phyloP scores from a whole-genome alignment of 2,797 vertebrate genomes.

The Xenentodon cancila region DNA sequence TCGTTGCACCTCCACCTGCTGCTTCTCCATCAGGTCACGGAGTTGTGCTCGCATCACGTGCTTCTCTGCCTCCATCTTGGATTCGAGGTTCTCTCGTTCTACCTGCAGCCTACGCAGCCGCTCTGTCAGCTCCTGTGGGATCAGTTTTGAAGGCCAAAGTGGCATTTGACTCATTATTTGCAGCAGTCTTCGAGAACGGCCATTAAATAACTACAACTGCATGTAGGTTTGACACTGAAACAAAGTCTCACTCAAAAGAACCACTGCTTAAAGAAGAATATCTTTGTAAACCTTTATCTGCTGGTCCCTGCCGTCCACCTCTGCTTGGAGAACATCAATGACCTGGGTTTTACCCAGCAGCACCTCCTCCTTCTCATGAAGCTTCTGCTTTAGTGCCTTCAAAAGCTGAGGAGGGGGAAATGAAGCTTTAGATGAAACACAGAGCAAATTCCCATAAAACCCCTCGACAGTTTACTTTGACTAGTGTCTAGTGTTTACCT shows the following conservation, averaged over 20 bases:
- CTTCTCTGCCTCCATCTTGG: conserved; percentile 91
- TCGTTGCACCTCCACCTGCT: conserved; percentile 82
- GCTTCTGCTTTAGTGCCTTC: conserved; percentile 92
- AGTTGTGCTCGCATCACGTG: conserved; percentile 93
- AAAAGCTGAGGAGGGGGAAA: conserved; percentile 77
- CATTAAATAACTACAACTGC: too few relatives aligned
- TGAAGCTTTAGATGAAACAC: neutral
- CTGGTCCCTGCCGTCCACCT: conserved; percentile 88
- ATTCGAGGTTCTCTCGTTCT: conserved; percentile 89
- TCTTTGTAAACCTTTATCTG: conserved; percentile 81
- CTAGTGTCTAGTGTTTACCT: conserved; percentile 79
- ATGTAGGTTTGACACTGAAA: too few relatives aligned
- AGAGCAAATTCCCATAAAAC: neutral
- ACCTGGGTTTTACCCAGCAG: conserved; percentile 90
- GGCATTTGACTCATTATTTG: too few relatives aligned
- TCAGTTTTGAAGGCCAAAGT: too few relatives aligned
- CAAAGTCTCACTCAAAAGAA: too few relatives aligned
- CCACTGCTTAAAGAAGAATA: neutral
- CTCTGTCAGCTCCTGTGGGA: conserved; percentile 83
- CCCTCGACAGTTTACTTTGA: neutral
- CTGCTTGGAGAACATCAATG: conserved; percentile 89
- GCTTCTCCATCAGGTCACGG: conserved; percentile 90
- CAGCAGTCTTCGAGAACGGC: too few relatives aligned
- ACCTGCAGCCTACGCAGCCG: conserved; percentile 80
- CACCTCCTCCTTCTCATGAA: conserved; percentile 93